Evolutionary conservation across 2,113 vertebrate species (phyloP).

Genomic region (Ageneiosus marmoratus): DNA sequence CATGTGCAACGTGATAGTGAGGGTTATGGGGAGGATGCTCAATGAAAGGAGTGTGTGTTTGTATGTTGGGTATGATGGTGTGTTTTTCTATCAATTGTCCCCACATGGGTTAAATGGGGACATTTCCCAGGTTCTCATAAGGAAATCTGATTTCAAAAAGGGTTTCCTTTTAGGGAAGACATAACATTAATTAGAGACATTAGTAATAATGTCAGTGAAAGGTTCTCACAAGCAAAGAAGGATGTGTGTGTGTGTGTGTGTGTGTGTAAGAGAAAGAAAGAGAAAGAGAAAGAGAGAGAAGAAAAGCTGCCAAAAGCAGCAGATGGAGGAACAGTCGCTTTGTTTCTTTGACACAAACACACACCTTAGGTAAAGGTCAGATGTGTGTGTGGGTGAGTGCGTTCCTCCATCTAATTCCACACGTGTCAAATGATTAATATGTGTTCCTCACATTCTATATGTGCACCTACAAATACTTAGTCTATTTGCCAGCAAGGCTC

Average conservation of each 20-base stretch:
- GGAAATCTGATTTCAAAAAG: neutral
- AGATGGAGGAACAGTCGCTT: conserved; percentile 14
- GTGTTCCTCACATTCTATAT: neutral
- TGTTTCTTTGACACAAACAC: neutral
- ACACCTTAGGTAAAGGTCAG: conserved; percentile 30
- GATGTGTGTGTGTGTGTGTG: neutral
- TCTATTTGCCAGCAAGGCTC: neutral
- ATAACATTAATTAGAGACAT: neutral
- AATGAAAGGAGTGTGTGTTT: neutral
- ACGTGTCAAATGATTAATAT: neutral
- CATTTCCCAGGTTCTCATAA: neutral
- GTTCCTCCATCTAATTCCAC: neutral
- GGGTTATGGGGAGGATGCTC: neutral
- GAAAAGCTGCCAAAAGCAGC: conserved; percentile 11
- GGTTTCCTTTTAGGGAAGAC: neutral
- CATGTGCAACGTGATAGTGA: neutral
- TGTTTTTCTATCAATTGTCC: neutral
- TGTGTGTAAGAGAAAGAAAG: no score
- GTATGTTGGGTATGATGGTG: neutral
- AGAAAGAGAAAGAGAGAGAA: neutral
- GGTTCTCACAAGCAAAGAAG: neutral
- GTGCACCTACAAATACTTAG: neutral
- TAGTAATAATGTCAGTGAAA: neutral
- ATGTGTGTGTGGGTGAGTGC: neutral
- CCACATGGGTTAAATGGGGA: neutral